A percentile compares a stretch with the other conserved stretches of the same genome.
These are phyloP conservation scores for Agrotis segetum DNA, from an alignment of 2,888 invertebrate genomes.

Conservation along the genomic window DNA sequence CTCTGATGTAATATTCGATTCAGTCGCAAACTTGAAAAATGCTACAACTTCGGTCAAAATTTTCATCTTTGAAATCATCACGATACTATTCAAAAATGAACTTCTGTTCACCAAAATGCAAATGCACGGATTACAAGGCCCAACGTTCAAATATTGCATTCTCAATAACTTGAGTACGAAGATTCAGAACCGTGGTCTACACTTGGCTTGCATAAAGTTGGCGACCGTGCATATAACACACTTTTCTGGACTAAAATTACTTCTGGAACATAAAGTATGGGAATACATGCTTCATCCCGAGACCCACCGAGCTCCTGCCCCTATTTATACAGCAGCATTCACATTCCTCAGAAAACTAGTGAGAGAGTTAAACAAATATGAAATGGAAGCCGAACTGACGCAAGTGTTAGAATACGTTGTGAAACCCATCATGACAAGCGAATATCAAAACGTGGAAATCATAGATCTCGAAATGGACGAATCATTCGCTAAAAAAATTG, in stretches of 20 bases:
- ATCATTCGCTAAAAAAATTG: slow-evolving; percentile 58
- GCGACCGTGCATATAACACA: slow-evolving; percentile 64
- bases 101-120: slow-evolving; percentile 71
- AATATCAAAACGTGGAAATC: slow-evolving; percentile 52
- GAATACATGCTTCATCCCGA: slow-evolving; percentile 52
- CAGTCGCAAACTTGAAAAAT: slow-evolving; percentile 61
- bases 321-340: slow-evolving; percentile 60
- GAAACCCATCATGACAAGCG: slow-evolving; percentile 62
- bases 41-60: slow-evolving; percentile 65
- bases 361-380: slow-evolving; percentile 67
- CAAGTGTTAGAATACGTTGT: slow-evolving; percentile 66
- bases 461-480: slow-evolving; percentile 63
- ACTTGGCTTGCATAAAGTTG: slow-evolving; percentile 63
- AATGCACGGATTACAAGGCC: slow-evolving; percentile 58
- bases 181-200: slow-evolving; percentile 51
- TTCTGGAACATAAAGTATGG: slow-evolving; percentile 66
- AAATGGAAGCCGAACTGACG: slow-evolving; percentile 64
- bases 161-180: slow-evolving; percentile 45
- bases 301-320: slow-evolving; percentile 49
- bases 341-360: slow-evolving; percentile 67
- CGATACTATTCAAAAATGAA: slow-evolving; percentile 69
- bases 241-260: slow-evolving; percentile 65
- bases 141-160: slow-evolving; percentile 50
- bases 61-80: slow-evolving; percentile 67
- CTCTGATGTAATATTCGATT: slow-evolving; percentile 68